Evolutionary conservation across 2,888 invertebrate genomes (phyloP).

Genomic region (Rosalia funebris): DNA sequence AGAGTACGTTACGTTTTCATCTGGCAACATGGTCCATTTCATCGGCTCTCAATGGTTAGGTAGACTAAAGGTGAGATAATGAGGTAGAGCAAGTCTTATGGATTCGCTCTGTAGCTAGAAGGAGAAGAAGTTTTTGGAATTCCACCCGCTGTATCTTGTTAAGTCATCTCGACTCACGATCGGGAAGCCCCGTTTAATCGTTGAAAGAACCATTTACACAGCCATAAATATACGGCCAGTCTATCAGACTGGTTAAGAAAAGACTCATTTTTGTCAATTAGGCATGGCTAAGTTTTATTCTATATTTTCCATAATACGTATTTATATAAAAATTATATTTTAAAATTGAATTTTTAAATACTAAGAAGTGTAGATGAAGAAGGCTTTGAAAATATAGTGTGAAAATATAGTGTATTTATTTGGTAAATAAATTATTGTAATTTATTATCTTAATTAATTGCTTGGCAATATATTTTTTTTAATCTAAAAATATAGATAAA

Average conservation of each 20-base stretch:
- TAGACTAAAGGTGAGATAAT: slow-evolving; percentile 63
- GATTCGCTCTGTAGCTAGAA: slow-evolving; percentile 41
- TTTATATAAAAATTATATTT: too few relatives aligned
- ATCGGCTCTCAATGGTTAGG: slow-evolving; percentile 55
- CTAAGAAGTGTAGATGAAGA: too few relatives aligned
- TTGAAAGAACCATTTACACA: slow-evolving; percentile 42
- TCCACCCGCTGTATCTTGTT: slow-evolving; percentile 64
- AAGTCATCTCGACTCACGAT: slow-evolving; percentile 63
- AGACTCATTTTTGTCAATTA: not conserved
- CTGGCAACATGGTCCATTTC: slow-evolving; percentile 30
- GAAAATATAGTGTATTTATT: too few relatives aligned
- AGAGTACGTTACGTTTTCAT: not conserved
- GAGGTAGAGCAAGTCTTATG: slow-evolving; percentile 56
- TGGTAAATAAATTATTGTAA: too few relatives aligned
- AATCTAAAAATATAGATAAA: too few relatives aligned
- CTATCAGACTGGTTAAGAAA: not conserved
- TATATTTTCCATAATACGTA: too few relatives aligned
- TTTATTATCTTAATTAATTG: too few relatives aligned
- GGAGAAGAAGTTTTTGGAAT: slow-evolving; percentile 59
- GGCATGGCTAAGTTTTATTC: too few relatives aligned
- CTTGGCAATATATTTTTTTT: too few relatives aligned
- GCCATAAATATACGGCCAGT: not conserved
- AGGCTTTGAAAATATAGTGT: too few relatives aligned
- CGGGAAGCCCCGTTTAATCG: slow-evolving; percentile 48
- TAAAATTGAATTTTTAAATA: too few relatives aligned